Evolutionary conservation across 2,888 invertebrate genomes (phyloP).

Genomic region (Aphodius sticticus): DNA sequence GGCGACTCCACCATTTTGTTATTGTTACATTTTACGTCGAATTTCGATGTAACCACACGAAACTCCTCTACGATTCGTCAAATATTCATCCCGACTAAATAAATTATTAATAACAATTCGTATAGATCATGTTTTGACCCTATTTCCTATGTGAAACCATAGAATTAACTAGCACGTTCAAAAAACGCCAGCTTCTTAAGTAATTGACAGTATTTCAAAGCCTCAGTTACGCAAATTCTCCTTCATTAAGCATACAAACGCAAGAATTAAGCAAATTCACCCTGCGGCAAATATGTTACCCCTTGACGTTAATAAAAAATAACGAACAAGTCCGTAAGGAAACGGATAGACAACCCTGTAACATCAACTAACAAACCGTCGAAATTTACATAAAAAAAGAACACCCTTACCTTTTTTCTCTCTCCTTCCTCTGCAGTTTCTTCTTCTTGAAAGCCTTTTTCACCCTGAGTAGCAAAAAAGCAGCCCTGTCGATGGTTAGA

Average conservation of each 20-base stretch:
- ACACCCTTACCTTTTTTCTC: conserved; percentile 81
- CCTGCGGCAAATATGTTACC: background rate
- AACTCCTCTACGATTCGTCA: too few species aligned
- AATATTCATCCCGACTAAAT: too few species aligned
- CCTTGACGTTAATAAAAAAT: background rate
- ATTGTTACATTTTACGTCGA: too few species aligned
- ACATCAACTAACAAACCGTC: background rate
- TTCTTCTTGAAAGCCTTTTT: conserved; percentile 92
- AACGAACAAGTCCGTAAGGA: background rate
- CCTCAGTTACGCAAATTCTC: background rate
- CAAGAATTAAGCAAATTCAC: background rate
- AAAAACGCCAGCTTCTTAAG: background rate
- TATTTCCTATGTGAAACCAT: too few species aligned
- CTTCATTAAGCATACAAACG: background rate
- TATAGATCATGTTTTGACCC: too few species aligned
- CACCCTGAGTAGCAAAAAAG: conserved; percentile 85
- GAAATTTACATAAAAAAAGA: background rate
- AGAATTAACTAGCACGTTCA: background rate
- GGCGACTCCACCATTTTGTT: too few species aligned
- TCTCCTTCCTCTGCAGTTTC: conserved; percentile 85
- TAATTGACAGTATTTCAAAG: background rate
- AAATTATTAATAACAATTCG: too few species aligned
- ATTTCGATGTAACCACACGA: too few species aligned
- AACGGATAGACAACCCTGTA: background rate
- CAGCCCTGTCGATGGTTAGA: conserved; percentile 88